These are phyloP conservation scores for Azemiops feae DNA, from an alignment of 2,113 vertebrate genomes.

Conservation along the genomic window DNA sequence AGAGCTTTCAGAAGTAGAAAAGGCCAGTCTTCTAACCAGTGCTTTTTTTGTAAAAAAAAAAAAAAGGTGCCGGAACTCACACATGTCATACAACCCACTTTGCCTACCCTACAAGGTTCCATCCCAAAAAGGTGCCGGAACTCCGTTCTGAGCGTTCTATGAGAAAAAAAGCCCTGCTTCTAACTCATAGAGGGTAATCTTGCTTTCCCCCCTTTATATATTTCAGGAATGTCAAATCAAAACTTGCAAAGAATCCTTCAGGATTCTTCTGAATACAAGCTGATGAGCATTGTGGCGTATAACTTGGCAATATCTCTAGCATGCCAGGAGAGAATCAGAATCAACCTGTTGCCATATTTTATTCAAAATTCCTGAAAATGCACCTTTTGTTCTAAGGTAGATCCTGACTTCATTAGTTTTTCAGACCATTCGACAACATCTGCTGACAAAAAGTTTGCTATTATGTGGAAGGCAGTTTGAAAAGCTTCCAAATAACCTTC, in stretches of 20 bases:
- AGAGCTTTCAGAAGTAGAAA: background rate
- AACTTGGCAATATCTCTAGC: no score
- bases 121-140: no score
- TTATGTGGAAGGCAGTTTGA: background rate
- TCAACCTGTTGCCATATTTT: background rate
- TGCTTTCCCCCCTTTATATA: background rate
- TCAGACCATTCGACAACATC: background rate
- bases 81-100: no score
- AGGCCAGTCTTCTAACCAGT: background rate
- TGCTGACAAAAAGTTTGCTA: background rate
- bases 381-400: background rate
- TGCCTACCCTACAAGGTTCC: no score
- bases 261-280: no score
- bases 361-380: background rate
- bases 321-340: no score
- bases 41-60: no score
- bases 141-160: no score
- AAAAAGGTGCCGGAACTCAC: no score
- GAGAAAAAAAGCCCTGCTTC: no score
- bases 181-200: background rate
- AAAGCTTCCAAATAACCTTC: background rate
- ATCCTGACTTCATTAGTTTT: background rate
- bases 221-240: background rate
- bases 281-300: background rate
- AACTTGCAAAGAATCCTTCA: background rate